Base-by-base conservation (phyloP, 2,113 vertebrate species). In the Corythornis madagascariensis region DNA sequence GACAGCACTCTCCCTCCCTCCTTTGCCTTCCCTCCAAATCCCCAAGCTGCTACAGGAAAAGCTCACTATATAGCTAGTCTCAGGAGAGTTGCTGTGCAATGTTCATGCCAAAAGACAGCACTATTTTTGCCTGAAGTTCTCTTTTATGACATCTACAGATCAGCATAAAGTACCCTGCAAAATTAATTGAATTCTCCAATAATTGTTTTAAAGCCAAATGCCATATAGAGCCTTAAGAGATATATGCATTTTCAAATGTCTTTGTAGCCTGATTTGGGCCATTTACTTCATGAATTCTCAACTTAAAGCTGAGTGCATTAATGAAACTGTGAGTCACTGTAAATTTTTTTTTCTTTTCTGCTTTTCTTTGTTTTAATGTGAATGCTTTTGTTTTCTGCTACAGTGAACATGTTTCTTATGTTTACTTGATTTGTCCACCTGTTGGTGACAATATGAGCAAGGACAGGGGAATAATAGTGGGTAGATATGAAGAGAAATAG, bases 171-270 rank as follows among this genome's bases (percentile, higher is more conserved):
- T 83, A 91, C 42, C 65, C 50, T 73, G 66, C 18, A 94, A 95
- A 95, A 92, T 96, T 95, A 95, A 95, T 94, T 91, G 90, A 92
- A 89, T 91, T 94, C 50, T 91, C 28, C 56, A 76, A 73, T 89
- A 94, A 89, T 80, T 95, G 72, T 93, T 95, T 86, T 92, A 92
- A 94, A 92, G 82, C 82, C 94, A 95, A 94, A 95, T 94, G 86
- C 82, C 87, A 89, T 87, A 66, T 16, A 83, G 19, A 89, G 71
- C 87, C 89, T 73, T 80, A 88, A 96, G 94, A 89, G 47, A 91
- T 33, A 91, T 73, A 71, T n/a, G 77, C 65, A 45, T 95, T 95
- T 92, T 78, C 43, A 95, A 91, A 94, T 80, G 75, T 63, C 89
- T 92, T 85, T 94, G 75, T 92, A 92, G 71, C 67, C 56, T 85